Base-by-base conservation (phyloP, 2,888 invertebrate genomes). In the Listrodromus nycthemerus region DNA sequence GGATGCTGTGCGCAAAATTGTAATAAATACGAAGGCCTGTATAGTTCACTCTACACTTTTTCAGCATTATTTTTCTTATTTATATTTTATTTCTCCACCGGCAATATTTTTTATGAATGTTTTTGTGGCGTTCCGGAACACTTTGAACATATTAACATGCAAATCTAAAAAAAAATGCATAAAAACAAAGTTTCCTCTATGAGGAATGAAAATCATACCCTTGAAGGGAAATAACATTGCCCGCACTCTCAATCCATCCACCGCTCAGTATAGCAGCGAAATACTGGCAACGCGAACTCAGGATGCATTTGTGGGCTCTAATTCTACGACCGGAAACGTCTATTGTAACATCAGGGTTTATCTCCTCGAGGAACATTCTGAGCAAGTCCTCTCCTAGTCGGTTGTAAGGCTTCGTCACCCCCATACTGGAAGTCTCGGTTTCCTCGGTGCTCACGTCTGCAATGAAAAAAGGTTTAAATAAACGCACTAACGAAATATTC, bases 261-360 rank as follows among this genome's bases (percentile, higher is more conserved):
- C 98, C 98, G 87, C 97, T 97, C 37, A 98, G 93, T 94, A 98
- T 96, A 21, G 97, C 98, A 8, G 98, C 98, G 93, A 99, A 99
- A 93, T 98, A 98, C 92, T 97, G 97, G 92, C 98, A 98, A 76
- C 98, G 95, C 16, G 98, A 98, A 73, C 98, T 97, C 84, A 99
- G 94, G 90, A 99, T 97, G 92, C 98, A 98, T 93, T 98, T 98
- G 92, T 98, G 98, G 1, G 98, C 98, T 91, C 96, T 96, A 70
- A 98, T 96, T 71, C 97, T 95, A 70, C 96, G 95, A 0, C 97
- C 98, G 58, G 96, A 96, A 13, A 98, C 97, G 92, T 98, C 97
- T 10, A 98, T 96, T 5, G 96, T 95, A 63, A 98, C 97, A 92
- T 98, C 98, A 0, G 98, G 96, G 86, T 97, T 97, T 77, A 98